phyloP scores from a whole-genome alignment of 2,113 vertebrate species.

The Onychostruthus taczanowskii region DNA sequence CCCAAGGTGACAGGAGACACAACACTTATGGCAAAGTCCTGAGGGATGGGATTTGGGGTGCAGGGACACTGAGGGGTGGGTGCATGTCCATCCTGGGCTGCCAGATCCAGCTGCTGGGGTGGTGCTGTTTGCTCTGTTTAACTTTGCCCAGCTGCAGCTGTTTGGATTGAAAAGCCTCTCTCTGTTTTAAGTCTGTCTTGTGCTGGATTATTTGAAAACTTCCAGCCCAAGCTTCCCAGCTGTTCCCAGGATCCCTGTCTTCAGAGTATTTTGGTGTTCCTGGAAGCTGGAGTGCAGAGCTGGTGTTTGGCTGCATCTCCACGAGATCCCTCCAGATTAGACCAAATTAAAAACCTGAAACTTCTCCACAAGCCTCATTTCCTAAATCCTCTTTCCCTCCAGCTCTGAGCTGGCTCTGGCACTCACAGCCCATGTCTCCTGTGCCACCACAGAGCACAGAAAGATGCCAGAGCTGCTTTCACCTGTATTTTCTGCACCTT shows the following conservation, averaged over 20 bases:
- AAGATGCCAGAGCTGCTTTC: not conserved
- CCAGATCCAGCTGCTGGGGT: not conserved
- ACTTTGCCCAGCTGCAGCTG: not conserved
- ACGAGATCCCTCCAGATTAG: not conserved
- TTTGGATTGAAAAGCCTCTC: not conserved
- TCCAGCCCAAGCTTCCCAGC: not conserved
- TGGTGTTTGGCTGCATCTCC: not conserved
- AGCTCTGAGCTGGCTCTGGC: not conserved
- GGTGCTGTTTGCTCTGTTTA: not conserved
- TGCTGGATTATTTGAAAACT: not conserved
- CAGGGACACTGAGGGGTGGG: not conserved
- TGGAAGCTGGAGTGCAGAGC: not conserved
- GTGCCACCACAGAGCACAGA: not conserved
- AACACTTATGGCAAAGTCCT: rapidly evolving
- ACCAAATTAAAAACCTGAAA: not conserved
- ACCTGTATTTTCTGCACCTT: rapidly evolving
- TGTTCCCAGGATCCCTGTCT: not conserved
- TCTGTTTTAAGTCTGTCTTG: not conserved
- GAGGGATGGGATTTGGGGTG: not conserved
- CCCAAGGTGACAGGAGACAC: not conserved
- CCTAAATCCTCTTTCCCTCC: not conserved
- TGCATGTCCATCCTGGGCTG: not conserved
- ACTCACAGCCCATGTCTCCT: rapidly evolving
- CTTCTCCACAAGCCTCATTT: not conserved
- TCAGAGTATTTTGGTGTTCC: not conserved